These are phyloP conservation scores for Schizothorax lantsangensis DNA, from an alignment of 2,797 vertebrate genomes.

Conservation along the genomic window DNA sequence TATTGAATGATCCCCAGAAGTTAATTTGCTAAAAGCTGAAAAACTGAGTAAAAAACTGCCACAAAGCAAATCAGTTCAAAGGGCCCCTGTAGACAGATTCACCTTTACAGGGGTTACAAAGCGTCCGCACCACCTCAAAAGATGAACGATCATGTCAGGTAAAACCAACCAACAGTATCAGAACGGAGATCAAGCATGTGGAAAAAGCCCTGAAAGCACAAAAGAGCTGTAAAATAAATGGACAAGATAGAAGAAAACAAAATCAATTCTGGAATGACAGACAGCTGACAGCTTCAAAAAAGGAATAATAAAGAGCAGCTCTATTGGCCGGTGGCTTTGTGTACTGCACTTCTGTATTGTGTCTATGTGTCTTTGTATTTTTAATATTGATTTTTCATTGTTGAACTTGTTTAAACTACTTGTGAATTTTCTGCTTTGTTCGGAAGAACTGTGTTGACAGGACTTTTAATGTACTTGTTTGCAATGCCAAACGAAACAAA, in stretches of 20 bases:
- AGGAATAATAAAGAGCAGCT: slow-evolving; percentile 38
- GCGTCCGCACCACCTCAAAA: slow-evolving; percentile 1
- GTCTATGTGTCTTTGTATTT: slow-evolving; percentile 7
- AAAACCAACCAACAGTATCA: slow-evolving; percentile 44
- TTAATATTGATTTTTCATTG: slow-evolving; percentile 14
- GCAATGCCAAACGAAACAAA: slow-evolving; percentile 15
- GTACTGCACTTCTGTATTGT: not conserved
- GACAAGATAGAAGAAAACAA: slow-evolving; percentile 34
- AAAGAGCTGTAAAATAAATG: slow-evolving; percentile 50
- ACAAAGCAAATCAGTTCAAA: slow-evolving; percentile 10
- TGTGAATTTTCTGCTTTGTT: slow-evolving; percentile 9
- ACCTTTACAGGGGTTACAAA: not conserved
- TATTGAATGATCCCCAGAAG: not conserved
- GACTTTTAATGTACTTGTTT: slow-evolving; percentile 19
- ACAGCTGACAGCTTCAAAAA: slow-evolving; percentile 6
- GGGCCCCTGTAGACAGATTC: not conserved
- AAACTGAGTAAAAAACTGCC: not conserved
- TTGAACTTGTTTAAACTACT: slow-evolving; percentile 8
- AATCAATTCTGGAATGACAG: slow-evolving; percentile 51
- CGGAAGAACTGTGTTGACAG: not conserved
- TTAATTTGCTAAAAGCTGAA: not conserved
- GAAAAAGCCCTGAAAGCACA: slow-evolving; percentile 32
- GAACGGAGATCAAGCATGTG: slow-evolving; percentile 38
- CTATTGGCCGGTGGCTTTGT: not conserved
- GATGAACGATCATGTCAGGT: slow-evolving; percentile 45